Conservation (phyloP, 1,140 invertebrate species). For the Drosophila bipectinata region DNA sequence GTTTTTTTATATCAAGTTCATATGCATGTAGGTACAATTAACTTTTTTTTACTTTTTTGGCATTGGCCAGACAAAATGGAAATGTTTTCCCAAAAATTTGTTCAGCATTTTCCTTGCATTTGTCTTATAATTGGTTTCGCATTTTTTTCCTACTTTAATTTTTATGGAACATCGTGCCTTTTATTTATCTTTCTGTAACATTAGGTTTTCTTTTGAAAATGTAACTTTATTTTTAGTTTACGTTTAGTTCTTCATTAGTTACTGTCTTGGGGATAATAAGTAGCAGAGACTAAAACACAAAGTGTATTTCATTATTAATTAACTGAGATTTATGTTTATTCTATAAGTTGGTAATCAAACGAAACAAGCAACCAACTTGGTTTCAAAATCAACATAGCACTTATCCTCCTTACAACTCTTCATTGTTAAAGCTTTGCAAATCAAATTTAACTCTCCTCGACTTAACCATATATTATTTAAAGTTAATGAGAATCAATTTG, state of each 20-base stretch:
- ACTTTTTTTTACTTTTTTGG: slow-evolving; percentile 61
- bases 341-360: slow-evolving; percentile 22
- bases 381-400: neutral
- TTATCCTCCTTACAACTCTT: neutral
- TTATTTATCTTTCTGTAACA: slow-evolving; percentile 53
- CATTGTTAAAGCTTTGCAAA: slow-evolving; percentile 43
- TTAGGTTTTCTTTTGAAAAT: slow-evolving; percentile 64
- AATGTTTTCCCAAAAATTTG: slow-evolving; percentile 66
- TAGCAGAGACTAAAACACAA: slow-evolving; percentile 14
- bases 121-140: slow-evolving; percentile 56
- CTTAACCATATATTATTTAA: slow-evolving; percentile 44
- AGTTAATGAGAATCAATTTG: slow-evolving; percentile 43
- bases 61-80: slow-evolving; percentile 74
- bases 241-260: slow-evolving; percentile 25
- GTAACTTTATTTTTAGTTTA: slow-evolving; percentile 54
- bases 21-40: slow-evolving; percentile 73
- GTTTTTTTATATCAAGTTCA: slow-evolving; percentile 43
- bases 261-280: slow-evolving; percentile 29
- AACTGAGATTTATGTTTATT: slow-evolving; percentile 27
- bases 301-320: slow-evolving; percentile 26
- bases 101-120: slow-evolving; percentile 75
- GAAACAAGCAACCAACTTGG: slow-evolving; percentile 22
- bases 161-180: slow-evolving; percentile 75
- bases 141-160: slow-evolving; percentile 67
- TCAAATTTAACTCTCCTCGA: slow-evolving; percentile 22